Base-by-base conservation (phyloP, 2,888 invertebrate species). In the Boloria selene region DNA sequence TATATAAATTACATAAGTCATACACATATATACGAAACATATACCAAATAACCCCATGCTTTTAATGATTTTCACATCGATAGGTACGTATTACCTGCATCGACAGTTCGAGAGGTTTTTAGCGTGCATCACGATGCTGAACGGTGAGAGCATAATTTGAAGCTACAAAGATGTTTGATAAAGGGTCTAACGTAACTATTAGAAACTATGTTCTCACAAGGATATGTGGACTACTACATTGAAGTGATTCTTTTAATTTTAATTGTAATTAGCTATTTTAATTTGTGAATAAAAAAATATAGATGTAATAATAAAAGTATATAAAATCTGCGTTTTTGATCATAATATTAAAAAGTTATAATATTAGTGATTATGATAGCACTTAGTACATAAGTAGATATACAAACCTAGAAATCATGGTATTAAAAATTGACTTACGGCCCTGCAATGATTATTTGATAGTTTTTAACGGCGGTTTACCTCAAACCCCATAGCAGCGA, bases 51-150 rank as follows among this genome's bases (percentile, higher is more conserved):
- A 45, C 22, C 14, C 18, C 14, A 49, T 17, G 1, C 10, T 49
- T 59, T 59, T 59, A 49, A 49, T 59, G 59, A 49, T 47, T 59
- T 59, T 59, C 59, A 59, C 49, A 59, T 59, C 59, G 59, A 47
- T 49, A 22, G 22, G 22, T 22, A 49, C 59, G 31, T 49, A 38
- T 38, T 38, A 38, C 31, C 31, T 38, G 31, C 31, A 38, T 38
- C 31, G 31, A 38, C 31, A 31, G 38, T 52, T 52, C 31, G 26
- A 31, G 38, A 42, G 13, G 59, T 49, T 49, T 59, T 59, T 59
- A 59, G 59, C 59, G 59, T 59, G 17, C 59, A 59, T 59, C 59
- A 59, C 59, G 59, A 56, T 22, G 56, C 16, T 26, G 56, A 59
- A 31, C 59, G 59, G 59, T 49, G 38, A 59, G 59, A 45, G 49